Evolutionary conservation across 2,797 vertebrate genomes (phyloP), one percentile per base, ranked within the genome.

Genomic region (Premnoplex brunnescens): DNA sequence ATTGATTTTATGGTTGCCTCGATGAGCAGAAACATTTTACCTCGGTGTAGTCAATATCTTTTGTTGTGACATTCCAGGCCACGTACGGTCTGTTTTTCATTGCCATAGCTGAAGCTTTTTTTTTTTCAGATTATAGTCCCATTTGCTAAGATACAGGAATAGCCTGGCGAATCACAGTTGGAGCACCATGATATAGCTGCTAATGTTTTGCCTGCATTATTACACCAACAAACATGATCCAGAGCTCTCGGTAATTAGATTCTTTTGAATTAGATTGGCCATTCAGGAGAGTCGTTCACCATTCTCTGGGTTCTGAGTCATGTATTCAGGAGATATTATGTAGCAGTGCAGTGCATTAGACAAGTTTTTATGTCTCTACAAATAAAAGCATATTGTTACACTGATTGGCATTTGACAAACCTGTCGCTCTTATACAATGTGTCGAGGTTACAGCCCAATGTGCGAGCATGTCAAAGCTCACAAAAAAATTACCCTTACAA

Each of bases 51-150:
- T 99, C 99, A 98, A 99, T 99, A 99, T 98, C 98, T 98, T 98
- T 98, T 99, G 99, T 99, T 99, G 98, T 99, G 98, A 99, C 99
- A 99, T 99, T 99, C 98, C 98, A 97, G 98, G 98, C 98, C 98
- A 97, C 94, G 98, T 98, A 97, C 97, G 97, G 98, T 97, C 98
- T 97, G 97, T 97, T 97, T 98, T 98, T 98, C 98, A 98, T 98
- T 97, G 98, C 98, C 97, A 92, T 97, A 97, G 97, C 97, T 81
- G 91, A 97, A 97, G 97, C 96, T 90, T 97, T 96, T 97, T 96
- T 97, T 91, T 92, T 94, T 92, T 96, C 95, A 98, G 98, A 98
- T 98, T 98, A 97, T 97, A 98, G 97, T 98, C 97, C 98, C 98
- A 98, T 98, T 98, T 98, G 98, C 98, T 98, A 98, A 98, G 98